Evolutionary conservation across 2,797 vertebrate genomes (phyloP), one percentile per base, ranked within the genome.

Genomic region (Halcyon leucocephala): DNA sequence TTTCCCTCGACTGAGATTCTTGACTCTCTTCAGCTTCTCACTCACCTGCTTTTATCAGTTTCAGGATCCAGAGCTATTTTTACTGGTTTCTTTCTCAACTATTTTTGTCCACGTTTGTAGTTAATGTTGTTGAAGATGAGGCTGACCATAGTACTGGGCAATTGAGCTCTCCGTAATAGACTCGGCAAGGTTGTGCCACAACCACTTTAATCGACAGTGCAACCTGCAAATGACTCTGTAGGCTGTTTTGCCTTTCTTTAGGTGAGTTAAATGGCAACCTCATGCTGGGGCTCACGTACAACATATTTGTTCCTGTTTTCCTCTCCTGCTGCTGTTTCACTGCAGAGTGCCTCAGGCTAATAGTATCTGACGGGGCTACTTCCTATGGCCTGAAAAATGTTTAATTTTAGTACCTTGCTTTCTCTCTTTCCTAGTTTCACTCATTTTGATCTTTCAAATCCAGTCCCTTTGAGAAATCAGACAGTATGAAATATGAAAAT

Each of bases 401-500:
- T 97, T 93, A 84, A 93, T 91, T 82, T 91, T 92, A 82, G 58
- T 93, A 78, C 91, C 77, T 92, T 90, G 86, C 74, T 64, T 76
- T 93, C 66, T 91, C 73, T 88, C 93, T 93, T 91, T 79, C 84
- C 78, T 80, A 73, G 74, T 81, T 96, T 92, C 94, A 96, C 81
- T 94, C 89, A 91, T 97, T 98, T 97, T 97, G 97, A 98, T 98
- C 95, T 98, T 67, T 62, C 85, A 97, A 94, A 97, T 97, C 88
- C 83, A 88, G 85, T 94, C 94, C 98, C 98, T 98, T 93, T 95
- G 98, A 98, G 98, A 98, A 98, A 98, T 98, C 97, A 98, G 97
- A 93, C 92, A 39, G 94, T 97, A 97, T 98, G 98, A 98, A 98
- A 98, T 98, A 98, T 98, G 98, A 98, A 98, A 98, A 98, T 98